Base-by-base conservation (phyloP, 2,113 vertebrate species). In the Amblyornis subalaris region DNA sequence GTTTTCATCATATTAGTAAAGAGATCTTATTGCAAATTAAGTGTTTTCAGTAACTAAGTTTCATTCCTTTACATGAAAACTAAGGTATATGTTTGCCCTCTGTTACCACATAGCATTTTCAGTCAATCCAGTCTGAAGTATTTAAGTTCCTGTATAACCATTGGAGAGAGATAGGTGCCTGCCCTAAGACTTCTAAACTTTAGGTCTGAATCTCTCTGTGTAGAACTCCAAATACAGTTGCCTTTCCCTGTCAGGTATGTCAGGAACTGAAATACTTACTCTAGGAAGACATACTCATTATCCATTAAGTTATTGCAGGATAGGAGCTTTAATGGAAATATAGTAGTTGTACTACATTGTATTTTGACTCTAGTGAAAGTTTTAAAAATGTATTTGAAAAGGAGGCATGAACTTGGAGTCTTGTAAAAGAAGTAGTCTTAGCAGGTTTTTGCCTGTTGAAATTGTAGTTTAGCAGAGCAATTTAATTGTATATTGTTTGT, bases 401-500 rank as follows among this genome's bases (percentile, higher is more conserved):
- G 40, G 35, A 51, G 12, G 4, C 10, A 10, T 67, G 55, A 66
- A 66, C 21, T 69, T 65, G 19, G 8, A 15, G 58, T 82, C 24
- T n/a, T 55, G 12, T 42, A 45, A 72, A 85, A 90, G 14, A 79
- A 53, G 14, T 45, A 24, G 14, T 36, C 50, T 80, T 77, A 54
- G 31, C 25, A 60, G 55, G 10, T 10, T 96, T 94, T 91, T 88
- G 25, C 26, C 47, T 82, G 29, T 70, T 70, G 50, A 38, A 87
- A 40, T 33, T 88, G 58, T 80, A 48, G 45, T 93, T 91, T 45
- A 69, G 23, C 42, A 58, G 19, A 73, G 23, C 14, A 76, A 57
- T 92, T 82, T 81, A 96, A 93, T 57, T 75, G 28, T 48, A 3
- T 90, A 33, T 79, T 76, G 29, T 90, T 91, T 96, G 23, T 93